Evolutionary conservation across 2,888 invertebrate genomes (phyloP), one percentile per base, ranked within the genome.

Genomic region (Margaritifera margaritifera): DNA sequence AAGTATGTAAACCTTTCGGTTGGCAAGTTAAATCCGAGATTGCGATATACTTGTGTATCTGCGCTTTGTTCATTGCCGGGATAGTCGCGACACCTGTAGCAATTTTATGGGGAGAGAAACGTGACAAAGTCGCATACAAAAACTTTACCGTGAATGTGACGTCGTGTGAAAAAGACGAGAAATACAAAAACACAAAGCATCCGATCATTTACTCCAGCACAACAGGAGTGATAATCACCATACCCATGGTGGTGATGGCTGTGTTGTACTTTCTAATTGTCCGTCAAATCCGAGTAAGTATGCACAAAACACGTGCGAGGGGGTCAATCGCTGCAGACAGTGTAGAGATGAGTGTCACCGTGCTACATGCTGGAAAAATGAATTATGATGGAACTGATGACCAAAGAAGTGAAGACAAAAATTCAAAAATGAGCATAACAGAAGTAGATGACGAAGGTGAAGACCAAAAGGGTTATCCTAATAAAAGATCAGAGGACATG

Each of bases 1-100:
- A 84, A 64, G 75, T 86, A 18, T 83, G 86, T 27, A 69, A 72
- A 25, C 86, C 84, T 4, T 66, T 82, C 15, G 65, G 66, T 18
- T 68, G 69, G 65, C 76, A 76, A 50, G 65, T 76, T 2, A 64
- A 54, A 11, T 62, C 64, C 1, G 52, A 25, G 20, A 53, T 55
- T 4, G 69, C 76, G 4, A 62, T 63, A 3, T 57, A 25, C 20
- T 31, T 68, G 4, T 76, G 76, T 52, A 56, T 55, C 6, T 22
- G 69, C 5, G 62, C 68, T 15, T 70, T 71, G 56, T 8, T 64
- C 2, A 31, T 63, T 11, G 68, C 76, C 1, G 59, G 64, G 22
- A 52, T 69, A 11, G n/a, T 73, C 6, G 71, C 76, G 4, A 51
- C 68, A 20, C 76, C 76, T 6, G 71, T 69, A 0, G 62, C 69